phyloP scores from a whole-genome alignment of 2,888 invertebrate species.

The Epinotia bilunana region DNA sequence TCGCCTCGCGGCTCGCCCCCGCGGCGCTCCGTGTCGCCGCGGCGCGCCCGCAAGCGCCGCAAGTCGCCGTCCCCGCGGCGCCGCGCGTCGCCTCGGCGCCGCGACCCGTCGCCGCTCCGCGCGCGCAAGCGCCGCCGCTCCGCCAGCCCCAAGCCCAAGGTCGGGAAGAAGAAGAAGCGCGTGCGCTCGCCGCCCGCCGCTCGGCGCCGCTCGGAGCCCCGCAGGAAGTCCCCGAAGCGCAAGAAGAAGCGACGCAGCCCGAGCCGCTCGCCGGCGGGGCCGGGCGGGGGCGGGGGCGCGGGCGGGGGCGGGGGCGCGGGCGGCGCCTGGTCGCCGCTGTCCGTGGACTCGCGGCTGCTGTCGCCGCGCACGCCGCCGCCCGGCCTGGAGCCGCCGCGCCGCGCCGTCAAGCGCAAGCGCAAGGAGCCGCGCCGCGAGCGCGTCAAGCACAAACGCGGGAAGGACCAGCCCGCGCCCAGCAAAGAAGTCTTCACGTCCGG shows the following conservation, averaged over 20 bases:
- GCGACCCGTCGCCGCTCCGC: slow-evolving; percentile 53
- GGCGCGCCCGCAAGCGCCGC: slow-evolving; percentile 51
- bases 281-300: slow-evolving; percentile 53
- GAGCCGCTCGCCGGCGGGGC: slow-evolving; percentile 59
- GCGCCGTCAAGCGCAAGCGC: slow-evolving; percentile 82
- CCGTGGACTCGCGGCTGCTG: slow-evolving; percentile 82
- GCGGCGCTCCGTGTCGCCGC: slow-evolving; percentile 56
- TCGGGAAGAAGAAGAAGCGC: slow-evolving; percentile 66
- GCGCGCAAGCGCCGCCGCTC: slow-evolving; percentile 62
- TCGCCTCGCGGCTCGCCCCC: slow-evolving; percentile 59
- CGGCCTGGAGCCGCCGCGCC: slow-evolving; percentile 61
- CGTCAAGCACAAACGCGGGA: slow-evolving; percentile 52
- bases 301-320: slow-evolving; percentile 52
- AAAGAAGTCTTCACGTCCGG: slow-evolving; percentile 96
- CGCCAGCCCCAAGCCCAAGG: slow-evolving; percentile 59
- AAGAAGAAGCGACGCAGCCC: slow-evolving; percentile 64
- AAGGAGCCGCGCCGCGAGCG: slow-evolving; percentile 46
- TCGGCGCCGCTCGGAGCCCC: slow-evolving; percentile 55
- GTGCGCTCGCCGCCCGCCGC: slow-evolving; percentile 56
- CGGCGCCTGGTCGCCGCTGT: slow-evolving; percentile 56
- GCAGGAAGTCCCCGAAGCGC: slow-evolving; percentile 64
- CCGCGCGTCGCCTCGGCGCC: slow-evolving; percentile 51
- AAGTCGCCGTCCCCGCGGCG: slow-evolving; percentile 45
- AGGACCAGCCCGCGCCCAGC: slow-evolving; percentile 81
- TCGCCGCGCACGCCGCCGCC: slow-evolving; percentile 87